Conservation (phyloP, 2,888 invertebrate species). For the Cerastis rubricosa region DNA sequence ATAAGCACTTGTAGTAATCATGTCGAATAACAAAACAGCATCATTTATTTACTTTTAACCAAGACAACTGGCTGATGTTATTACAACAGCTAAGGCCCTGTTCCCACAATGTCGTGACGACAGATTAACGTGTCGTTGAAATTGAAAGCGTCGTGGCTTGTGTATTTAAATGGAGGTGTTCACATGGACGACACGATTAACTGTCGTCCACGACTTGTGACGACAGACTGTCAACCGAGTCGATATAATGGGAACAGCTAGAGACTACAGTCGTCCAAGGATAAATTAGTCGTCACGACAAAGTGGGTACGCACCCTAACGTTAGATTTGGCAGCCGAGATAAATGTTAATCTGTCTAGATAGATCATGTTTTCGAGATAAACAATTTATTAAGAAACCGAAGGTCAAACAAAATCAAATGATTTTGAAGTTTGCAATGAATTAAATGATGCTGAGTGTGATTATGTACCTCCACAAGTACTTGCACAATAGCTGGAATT, state of each 20-base stretch:
- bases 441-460: constrained; percentile 51
- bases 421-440: neutral
- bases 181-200: no score
- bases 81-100: neutral
- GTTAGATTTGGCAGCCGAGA: neutral
- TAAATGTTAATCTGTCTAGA: neutral
- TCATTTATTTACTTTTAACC: constrained; percentile 40
- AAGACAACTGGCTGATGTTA: neutral
- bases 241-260: no score
- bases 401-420: neutral
- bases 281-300: no score
- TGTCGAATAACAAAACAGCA: constrained; percentile 39
- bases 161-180: no score
- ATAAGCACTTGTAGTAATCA: constrained; percentile 19
- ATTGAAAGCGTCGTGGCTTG: no score
- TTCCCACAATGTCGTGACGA: no score
- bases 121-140: no score
- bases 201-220: no score
- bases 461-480: constrained; percentile 30
- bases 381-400: neutral
- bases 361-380: constrained; percentile 13
- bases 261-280: no score
- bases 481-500: constrained; percentile 48
- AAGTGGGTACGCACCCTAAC: neutral
- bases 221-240: no score